Percentiles rank a stretch among this genome's conserved stretches.
phyloP scores from a whole-genome alignment of 2,797 vertebrate genomes.

The Novumbra hubbsi region DNA sequence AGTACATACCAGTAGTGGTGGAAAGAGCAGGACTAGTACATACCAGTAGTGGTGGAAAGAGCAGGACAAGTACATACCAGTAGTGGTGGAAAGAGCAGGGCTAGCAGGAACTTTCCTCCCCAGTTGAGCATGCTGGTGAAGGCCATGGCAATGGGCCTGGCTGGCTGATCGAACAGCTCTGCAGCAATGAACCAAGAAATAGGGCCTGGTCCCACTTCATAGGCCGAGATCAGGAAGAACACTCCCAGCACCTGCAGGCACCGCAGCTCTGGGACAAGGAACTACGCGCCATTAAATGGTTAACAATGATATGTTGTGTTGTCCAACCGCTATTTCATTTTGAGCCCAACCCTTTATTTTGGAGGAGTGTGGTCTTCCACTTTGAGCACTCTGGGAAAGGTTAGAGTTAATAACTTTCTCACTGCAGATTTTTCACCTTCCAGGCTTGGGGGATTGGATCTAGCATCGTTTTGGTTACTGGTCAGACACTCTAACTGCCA shows the following conservation, averaged over 20 bases:
- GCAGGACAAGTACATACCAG: slow-evolving; percentile 27
- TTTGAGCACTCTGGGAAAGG: too few species aligned
- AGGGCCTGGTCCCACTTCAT: slow-evolving; percentile 67
- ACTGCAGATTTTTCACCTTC: too few species aligned
- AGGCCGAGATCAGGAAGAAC: slow-evolving; percentile 68
- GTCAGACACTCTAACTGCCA: too few species aligned
- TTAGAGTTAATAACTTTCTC: too few species aligned
- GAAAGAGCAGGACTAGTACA: too few species aligned
- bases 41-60: background rate
- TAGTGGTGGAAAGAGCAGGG: slow-evolving; percentile 67
- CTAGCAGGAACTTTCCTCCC: slow-evolving; percentile 73
- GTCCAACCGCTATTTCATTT: too few species aligned
- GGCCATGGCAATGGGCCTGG: slow-evolving; percentile 67
- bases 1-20: too few species aligned
- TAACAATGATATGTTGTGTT: background rate
- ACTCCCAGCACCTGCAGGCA: slow-evolving; percentile 66
- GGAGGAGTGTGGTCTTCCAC: too few species aligned
- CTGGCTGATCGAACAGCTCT: slow-evolving; percentile 70
- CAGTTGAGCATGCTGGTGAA: slow-evolving; percentile 75
- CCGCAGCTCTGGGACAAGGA: slow-evolving; percentile 60
- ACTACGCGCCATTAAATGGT: slow-evolving; percentile 24
- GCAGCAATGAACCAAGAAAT: slow-evolving; percentile 74
- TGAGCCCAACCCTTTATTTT: too few species aligned
- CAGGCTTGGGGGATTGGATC: too few species aligned
- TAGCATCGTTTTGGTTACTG: too few species aligned